Percentiles rank a stretch among this genome's conserved stretches.
These are phyloP conservation scores for Sarcophaga caerulescens DNA, from an alignment of 2,888 invertebrate species.

Conservation along the genomic window DNA sequence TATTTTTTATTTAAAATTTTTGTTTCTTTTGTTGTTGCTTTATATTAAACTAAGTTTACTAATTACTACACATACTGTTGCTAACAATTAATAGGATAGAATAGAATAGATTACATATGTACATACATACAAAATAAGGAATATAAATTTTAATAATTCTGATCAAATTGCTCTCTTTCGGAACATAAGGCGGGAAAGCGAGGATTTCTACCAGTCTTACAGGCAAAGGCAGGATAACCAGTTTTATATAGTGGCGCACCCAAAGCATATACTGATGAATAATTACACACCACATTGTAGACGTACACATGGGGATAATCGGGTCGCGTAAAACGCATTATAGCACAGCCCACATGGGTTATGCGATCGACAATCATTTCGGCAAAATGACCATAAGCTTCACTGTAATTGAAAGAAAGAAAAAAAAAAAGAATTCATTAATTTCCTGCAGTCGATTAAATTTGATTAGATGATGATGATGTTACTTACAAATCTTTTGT, in stretches of 20 bases:
- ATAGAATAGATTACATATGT: too few relatives aligned
- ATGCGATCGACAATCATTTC: constrained; percentile 79
- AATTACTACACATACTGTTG: too few relatives aligned
- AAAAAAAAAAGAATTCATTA: background rate
- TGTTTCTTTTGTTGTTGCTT: too few relatives aligned
- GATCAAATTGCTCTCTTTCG: constrained; percentile 75
- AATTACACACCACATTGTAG: constrained; percentile 79
- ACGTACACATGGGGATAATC: constrained; percentile 76
- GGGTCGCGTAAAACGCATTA: constrained; percentile 77
- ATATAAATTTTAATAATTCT: constrained; percentile 74
- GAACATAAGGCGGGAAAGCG: constrained; percentile 79
- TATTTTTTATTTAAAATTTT: too few relatives aligned
- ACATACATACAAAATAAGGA: constrained; percentile 7
- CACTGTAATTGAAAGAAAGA: constrained; percentile 70
- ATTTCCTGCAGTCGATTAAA: too few relatives aligned
- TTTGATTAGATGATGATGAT: background rate
- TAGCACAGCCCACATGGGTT: constrained; percentile 78
- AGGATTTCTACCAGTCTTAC: constrained; percentile 77
- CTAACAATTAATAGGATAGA: too few relatives aligned
- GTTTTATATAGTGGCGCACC: constrained; percentile 76
- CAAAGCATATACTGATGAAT: constrained; percentile 78
- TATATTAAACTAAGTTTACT: too few relatives aligned
- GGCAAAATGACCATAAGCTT: constrained; percentile 80
- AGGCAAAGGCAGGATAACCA: constrained; percentile 76
- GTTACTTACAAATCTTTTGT: constrained; percentile 78